A percentile compares a stretch with the other conserved stretches of the same genome.
phyloP scores from a whole-genome alignment of 2,797 vertebrate genomes.

The Synanceia verrucosa region DNA sequence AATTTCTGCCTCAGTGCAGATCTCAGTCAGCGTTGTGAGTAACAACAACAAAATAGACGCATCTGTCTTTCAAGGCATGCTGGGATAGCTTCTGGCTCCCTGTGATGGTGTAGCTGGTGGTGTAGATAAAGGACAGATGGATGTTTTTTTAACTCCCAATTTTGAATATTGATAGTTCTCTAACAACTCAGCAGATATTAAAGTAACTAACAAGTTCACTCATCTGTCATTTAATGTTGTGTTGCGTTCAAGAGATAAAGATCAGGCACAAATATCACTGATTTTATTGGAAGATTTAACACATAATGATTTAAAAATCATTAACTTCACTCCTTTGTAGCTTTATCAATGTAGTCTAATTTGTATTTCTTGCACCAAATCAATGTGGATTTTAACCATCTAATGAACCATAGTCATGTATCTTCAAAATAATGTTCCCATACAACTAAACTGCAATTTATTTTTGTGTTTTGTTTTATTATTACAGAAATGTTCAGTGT shows the following conservation, averaged over 20 bases:
- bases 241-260: not conserved
- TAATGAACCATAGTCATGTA: too few relatives aligned
- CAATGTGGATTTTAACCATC: too few relatives aligned
- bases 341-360: too few relatives aligned
- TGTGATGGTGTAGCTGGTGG: not conserved
- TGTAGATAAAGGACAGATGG: not conserved
- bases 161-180: not conserved
- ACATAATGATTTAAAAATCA: not conserved
- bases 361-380: too few relatives aligned
- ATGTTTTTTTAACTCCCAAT: not conserved
- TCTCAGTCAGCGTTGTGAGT: constrained; percentile 12
- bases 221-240: not conserved
- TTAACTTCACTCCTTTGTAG: too few relatives aligned
- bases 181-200: not conserved
- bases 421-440: too few relatives aligned
- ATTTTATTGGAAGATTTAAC: not conserved
- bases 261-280: not conserved
- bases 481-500: too few relatives aligned
- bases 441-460: too few relatives aligned
- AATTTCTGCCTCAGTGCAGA: constrained; percentile 23
- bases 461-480: too few relatives aligned
- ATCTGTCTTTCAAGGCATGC: not conserved
- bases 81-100: not conserved
- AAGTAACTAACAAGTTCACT: not conserved
- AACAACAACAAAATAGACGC: not conserved